Conservation (phyloP, 2,888 invertebrate species). For the Eupithecia insigniata region DNA sequence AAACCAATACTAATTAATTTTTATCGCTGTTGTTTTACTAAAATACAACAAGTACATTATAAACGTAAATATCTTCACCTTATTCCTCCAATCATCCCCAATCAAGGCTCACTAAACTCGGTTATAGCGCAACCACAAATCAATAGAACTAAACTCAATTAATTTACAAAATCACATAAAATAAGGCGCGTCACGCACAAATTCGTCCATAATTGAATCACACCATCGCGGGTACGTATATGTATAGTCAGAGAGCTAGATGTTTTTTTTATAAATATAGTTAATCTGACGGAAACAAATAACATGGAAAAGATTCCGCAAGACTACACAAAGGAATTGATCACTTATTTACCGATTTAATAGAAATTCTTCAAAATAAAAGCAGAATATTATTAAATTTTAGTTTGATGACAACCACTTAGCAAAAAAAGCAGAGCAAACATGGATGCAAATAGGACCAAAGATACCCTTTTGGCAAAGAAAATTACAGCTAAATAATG, state of each 20-base stretch:
- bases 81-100: constrained; percentile 2
- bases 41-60: not conserved
- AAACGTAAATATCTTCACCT: not conserved
- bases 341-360: not conserved
- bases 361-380: not conserved
- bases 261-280: not conserved
- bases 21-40: not conserved
- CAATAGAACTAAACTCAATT: constrained; percentile 36
- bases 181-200: constrained; percentile 56
- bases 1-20: not conserved
- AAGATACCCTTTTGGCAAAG: not conserved
- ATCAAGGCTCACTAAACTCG: constrained; percentile 17
- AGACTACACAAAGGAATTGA: not conserved
- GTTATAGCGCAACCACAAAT: constrained; percentile 19
- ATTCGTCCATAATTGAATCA: constrained; percentile 59
- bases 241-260: constrained; percentile 16
- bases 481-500: not conserved
- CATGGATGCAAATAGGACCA: not conserved
- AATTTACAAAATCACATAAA: constrained; percentile 38
- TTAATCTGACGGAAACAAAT: not conserved
- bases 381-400: not conserved
- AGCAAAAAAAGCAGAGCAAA: not conserved
- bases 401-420: too few species aligned
- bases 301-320: not conserved
- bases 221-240: constrained; percentile 37